phyloP scores from a whole-genome alignment of 2,797 vertebrate species.

The Phalloptychus januarius region DNA sequence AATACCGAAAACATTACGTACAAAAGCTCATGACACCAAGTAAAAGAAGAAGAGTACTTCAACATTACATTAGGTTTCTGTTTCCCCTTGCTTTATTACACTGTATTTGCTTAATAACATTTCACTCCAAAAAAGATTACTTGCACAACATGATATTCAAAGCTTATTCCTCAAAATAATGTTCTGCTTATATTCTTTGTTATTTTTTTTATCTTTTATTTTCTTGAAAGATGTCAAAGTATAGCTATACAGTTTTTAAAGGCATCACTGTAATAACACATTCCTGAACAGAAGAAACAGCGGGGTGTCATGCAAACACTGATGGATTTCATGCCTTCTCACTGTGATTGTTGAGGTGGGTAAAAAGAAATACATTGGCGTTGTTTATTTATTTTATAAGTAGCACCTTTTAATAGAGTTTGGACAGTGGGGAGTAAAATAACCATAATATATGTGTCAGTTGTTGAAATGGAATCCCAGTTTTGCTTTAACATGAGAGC shows the following conservation, averaged over 20 bases:
- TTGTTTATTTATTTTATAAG: conserved; percentile 28
- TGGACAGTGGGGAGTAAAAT: conserved; percentile 4
- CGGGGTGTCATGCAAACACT: conserved; percentile 21
- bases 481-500: conserved; percentile 18
- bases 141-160: conserved; percentile 39
- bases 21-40: background rate
- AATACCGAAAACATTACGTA: background rate
- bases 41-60: background rate
- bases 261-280: conserved; percentile 36
- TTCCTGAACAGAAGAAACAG: conserved; percentile 38
- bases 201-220: background rate
- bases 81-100: background rate
- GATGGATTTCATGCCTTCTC: conserved; percentile 7
- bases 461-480: conserved; percentile 14
- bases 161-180: conserved; percentile 49
- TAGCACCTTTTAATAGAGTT: conserved; percentile 11
- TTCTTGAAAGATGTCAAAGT: conserved; percentile 45
- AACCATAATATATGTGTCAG: conserved; percentile 12
- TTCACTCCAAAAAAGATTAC: conserved; percentile 31
- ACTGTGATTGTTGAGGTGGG: conserved; percentile 1
- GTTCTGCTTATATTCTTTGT: conserved; percentile 24
- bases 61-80: background rate
- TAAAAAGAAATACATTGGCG: conserved; percentile 5
- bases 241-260: conserved; percentile 38
- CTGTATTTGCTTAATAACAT: conserved; percentile 2